Evolutionary conservation across 1,140 invertebrate species (phyloP).

Genomic region (Drosophila auraria): DNA sequence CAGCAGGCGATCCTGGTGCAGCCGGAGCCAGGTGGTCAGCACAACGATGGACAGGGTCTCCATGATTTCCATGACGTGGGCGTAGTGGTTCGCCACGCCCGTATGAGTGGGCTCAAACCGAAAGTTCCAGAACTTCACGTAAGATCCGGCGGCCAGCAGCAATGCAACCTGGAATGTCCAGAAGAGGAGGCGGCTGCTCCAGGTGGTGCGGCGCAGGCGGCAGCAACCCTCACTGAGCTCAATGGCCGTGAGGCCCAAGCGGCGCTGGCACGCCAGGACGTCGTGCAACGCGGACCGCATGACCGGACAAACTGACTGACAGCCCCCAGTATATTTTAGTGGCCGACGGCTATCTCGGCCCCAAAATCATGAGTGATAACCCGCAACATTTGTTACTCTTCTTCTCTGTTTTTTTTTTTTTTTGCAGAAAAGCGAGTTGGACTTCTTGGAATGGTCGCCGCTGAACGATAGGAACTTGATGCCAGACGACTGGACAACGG

Average conservation of each 20-base stretch:
- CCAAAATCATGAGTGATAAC: constrained; percentile 5
- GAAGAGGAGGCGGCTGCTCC: not conserved
- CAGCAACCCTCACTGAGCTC: not conserved
- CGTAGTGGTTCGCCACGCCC: constrained; percentile 1
- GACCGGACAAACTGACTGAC: constrained; percentile 6
- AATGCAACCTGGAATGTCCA: not conserved
- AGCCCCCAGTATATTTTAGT: constrained; percentile 2
- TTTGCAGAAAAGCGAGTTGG: constrained; percentile 91
- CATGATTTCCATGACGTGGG: constrained; percentile 7
- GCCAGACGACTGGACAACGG: constrained; percentile 90
- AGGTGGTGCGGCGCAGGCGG: not conserved
- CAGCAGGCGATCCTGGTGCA: not conserved
- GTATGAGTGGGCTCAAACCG: not conserved
- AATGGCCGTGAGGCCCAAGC: constrained; percentile 1
- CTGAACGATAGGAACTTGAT: constrained; percentile 89
- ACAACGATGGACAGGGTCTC: not conserved
- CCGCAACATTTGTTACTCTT: not conserved
- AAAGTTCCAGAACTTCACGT: not conserved
- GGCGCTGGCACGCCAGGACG: constrained; percentile 4
- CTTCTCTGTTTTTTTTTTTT: not conserved
- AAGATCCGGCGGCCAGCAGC: not conserved
- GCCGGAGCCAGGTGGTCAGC: constrained; percentile 6
- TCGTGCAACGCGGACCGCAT: constrained; percentile 16
- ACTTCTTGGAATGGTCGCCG: constrained; percentile 91
- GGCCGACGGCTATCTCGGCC: not conserved